These are phyloP conservation scores for Borostomias antarcticus DNA, from an alignment of 2,797 vertebrate genomes.

Conservation along the genomic window DNA sequence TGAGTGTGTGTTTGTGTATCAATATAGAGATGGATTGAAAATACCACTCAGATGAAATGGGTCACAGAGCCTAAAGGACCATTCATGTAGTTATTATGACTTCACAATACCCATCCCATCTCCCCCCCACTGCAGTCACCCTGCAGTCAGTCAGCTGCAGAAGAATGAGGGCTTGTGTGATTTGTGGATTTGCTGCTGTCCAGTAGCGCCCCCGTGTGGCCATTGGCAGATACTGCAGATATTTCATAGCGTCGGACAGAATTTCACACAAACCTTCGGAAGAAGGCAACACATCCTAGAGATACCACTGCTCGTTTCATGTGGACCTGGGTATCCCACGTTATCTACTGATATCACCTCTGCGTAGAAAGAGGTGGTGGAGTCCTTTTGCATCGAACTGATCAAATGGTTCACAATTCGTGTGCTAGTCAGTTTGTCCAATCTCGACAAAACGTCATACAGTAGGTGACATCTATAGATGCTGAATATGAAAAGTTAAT, in stretches of 20 bases:
- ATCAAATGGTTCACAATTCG: too few relatives aligned
- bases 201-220: not conserved
- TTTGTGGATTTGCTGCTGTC: not conserved
- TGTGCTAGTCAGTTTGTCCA: too few relatives aligned
- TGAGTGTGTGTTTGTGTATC: not conserved
- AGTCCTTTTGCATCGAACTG: too few relatives aligned
- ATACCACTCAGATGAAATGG: not conserved
- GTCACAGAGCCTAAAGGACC: not conserved
- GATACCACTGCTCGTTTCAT: too few relatives aligned
- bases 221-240: not conserved
- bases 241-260: not conserved
- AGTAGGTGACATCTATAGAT: too few relatives aligned
- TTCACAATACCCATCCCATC: not conserved
- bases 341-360: too few relatives aligned
- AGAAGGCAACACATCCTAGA: too few relatives aligned
- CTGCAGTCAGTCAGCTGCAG: not conserved
- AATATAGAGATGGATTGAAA: constrained; percentile 2
- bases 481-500: too few relatives aligned
- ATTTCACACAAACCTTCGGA: too few relatives aligned
- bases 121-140: not conserved
- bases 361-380: too few relatives aligned
- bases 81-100: constrained; percentile 1
- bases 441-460: too few relatives aligned
- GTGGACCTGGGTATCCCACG: too few relatives aligned
- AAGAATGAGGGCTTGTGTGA: not conserved